A percentile compares a stretch with the other conserved stretches of the same genome.
These are phyloP conservation scores for Meriones unguiculatus DNA, from an alignment of 2,113 vertebrate species.

Conservation along the genomic window DNA sequence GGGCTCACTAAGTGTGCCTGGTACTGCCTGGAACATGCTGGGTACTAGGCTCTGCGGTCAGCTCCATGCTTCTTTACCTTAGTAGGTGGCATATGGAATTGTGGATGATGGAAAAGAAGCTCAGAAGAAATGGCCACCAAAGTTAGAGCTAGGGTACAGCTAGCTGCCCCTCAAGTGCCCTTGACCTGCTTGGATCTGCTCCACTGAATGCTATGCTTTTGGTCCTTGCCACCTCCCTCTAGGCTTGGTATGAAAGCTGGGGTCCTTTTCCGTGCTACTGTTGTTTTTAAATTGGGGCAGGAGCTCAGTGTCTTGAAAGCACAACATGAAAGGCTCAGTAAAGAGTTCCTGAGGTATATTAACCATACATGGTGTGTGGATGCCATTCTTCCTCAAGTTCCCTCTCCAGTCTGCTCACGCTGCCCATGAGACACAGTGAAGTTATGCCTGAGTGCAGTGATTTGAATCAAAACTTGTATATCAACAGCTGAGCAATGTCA, in stretches of 20 bases:
- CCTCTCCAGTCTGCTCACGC: too few relatives aligned
- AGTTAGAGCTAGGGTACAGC: neutral
- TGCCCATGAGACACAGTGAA: too few relatives aligned
- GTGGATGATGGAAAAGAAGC: neutral
- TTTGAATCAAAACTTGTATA: too few relatives aligned
- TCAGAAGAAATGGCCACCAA: neutral
- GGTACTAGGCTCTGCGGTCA: neutral
- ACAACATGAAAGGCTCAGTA: neutral
- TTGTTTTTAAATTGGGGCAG: neutral
- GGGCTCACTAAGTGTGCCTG: neutral
- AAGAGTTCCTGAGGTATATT: too few relatives aligned
- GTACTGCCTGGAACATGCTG: neutral
- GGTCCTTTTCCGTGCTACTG: neutral
- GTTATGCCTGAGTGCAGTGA: neutral
- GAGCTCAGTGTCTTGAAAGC: neutral
- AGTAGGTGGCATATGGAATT: neutral
- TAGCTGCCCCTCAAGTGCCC: neutral
- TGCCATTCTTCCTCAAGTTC: neutral
- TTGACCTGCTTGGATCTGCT: neutral
- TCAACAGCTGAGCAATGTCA: too few relatives aligned
- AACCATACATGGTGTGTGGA: neutral
- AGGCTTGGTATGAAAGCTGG: neutral
- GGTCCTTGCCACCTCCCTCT: too few relatives aligned
- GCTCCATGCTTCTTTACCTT: neutral
- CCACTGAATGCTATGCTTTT: neutral